phyloP scores from a whole-genome alignment of 2,113 vertebrate species.

The Rhombomys opimus region DNA sequence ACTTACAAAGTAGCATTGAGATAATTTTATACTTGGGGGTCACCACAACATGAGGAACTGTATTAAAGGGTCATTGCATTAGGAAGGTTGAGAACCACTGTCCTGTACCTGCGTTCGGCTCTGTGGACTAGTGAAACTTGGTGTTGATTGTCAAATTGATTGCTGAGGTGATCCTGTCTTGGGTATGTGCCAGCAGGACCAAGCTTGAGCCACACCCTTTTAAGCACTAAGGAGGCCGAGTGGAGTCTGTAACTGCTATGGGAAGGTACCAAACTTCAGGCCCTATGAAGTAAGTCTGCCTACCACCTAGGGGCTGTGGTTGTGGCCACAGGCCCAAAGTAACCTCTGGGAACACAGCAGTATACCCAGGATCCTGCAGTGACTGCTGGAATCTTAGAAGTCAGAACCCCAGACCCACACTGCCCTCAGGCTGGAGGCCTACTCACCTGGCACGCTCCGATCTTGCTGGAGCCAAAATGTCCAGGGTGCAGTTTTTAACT shows the following conservation, averaged over 20 bases:
- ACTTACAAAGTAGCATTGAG: background rate
- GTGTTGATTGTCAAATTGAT: background rate
- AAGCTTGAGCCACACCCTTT: background rate
- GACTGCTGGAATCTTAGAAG: background rate
- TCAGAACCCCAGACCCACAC: background rate
- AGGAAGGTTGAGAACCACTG: background rate
- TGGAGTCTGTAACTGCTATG: background rate
- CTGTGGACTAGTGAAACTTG: background rate
- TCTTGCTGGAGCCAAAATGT: background rate
- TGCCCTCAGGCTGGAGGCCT: background rate
- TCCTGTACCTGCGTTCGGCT: background rate
- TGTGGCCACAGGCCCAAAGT: background rate
- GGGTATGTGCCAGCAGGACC: background rate
- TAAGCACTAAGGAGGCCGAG: background rate
- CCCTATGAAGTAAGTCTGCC: background rate
- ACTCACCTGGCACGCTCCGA: background rate
- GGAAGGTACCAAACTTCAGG: background rate
- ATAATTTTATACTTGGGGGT: background rate
- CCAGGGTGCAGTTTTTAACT: background rate
- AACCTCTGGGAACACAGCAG: background rate
- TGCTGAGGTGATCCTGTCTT: background rate
- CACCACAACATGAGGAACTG: background rate
- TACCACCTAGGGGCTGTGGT: background rate
- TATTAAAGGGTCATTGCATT: background rate
- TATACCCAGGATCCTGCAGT: background rate